Percentiles rank a stretch among this genome's conserved stretches.
phyloP scores from a whole-genome alignment of 2,797 vertebrate species.

The Antennarius maculatus region DNA sequence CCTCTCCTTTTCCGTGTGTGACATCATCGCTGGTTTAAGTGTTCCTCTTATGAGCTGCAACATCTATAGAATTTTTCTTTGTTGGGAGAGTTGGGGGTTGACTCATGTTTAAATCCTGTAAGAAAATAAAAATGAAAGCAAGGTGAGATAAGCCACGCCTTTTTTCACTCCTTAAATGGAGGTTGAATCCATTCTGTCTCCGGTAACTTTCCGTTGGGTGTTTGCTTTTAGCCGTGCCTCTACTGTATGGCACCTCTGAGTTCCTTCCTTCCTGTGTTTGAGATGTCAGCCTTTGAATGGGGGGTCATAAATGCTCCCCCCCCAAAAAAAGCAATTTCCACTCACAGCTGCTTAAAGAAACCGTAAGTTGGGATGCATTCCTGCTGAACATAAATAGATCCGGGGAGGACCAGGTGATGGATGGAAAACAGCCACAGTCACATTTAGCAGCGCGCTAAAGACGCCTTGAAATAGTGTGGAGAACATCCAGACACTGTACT shows the following conservation, averaged over 20 bases:
- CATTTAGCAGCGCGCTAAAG: constrained; percentile 5
- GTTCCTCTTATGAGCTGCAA: constrained; percentile 46
- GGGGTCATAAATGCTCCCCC: constrained; percentile 79
- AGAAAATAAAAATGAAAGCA: not conserved
- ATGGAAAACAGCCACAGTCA: constrained; percentile 41
- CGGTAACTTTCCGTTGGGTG: not conserved
- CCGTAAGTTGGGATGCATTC: constrained; percentile 65
- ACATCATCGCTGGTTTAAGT: constrained; percentile 63
- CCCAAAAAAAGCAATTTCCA: constrained; percentile 77
- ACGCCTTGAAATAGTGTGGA: constrained; percentile 37
- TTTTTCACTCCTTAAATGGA: not conserved
- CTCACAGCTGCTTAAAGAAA: constrained; percentile 82
- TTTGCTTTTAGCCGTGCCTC: constrained; percentile 51
- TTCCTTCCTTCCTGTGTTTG: constrained; percentile 88
- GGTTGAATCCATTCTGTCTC: not conserved
- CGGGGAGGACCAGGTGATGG: constrained; percentile 48
- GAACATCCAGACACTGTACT: constrained; percentile 41
- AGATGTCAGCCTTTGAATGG: constrained; percentile 82
- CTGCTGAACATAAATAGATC: constrained; percentile 65
- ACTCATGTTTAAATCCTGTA: not conserved
- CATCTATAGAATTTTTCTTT: constrained; percentile 8
- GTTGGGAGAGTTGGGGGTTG: not conserved
- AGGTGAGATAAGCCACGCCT: no score
- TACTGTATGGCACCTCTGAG: constrained; percentile 78
- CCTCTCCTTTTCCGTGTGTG: constrained; percentile 48